These are phyloP conservation scores for Myotis pilosus DNA, from an alignment of 2,797 vertebrate species.

Conservation along the genomic window DNA sequence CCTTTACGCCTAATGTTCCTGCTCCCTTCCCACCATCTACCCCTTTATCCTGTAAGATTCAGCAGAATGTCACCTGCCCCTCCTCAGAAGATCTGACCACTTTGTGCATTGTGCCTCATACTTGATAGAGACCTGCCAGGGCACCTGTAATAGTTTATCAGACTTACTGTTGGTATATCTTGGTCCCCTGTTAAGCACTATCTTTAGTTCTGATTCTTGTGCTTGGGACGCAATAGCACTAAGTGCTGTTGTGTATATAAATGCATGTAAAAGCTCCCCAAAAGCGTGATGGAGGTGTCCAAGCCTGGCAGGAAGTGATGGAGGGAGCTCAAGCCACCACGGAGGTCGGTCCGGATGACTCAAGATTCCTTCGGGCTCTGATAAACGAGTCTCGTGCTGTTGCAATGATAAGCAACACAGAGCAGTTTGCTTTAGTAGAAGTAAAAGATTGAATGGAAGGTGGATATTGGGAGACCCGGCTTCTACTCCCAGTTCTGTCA, in stretches of 20 bases:
- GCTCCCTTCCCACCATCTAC: background rate
- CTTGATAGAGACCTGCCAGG: background rate
- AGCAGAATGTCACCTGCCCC: background rate
- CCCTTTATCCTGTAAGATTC: background rate
- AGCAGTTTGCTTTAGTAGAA: background rate
- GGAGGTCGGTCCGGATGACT: background rate
- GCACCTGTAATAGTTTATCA: background rate
- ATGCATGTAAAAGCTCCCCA: background rate
- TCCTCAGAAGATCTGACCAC: background rate
- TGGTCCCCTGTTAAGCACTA: background rate
- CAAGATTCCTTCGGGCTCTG: background rate
- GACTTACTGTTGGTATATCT: background rate
- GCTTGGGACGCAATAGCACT: background rate
- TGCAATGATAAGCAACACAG: background rate
- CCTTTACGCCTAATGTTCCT: background rate
- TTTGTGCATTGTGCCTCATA: background rate
- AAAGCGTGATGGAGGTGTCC: background rate
- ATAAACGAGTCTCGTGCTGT: background rate
- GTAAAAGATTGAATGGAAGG: background rate
- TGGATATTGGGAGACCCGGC: background rate
- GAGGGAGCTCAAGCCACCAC: background rate
- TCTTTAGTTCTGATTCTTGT: slow-evolving; percentile 4
- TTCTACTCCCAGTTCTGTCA: background rate
- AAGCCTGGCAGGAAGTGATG: background rate
- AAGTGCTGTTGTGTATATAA: background rate